phyloP scores from a whole-genome alignment of 2,888 invertebrate genomes.

The Labia minor region DNA sequence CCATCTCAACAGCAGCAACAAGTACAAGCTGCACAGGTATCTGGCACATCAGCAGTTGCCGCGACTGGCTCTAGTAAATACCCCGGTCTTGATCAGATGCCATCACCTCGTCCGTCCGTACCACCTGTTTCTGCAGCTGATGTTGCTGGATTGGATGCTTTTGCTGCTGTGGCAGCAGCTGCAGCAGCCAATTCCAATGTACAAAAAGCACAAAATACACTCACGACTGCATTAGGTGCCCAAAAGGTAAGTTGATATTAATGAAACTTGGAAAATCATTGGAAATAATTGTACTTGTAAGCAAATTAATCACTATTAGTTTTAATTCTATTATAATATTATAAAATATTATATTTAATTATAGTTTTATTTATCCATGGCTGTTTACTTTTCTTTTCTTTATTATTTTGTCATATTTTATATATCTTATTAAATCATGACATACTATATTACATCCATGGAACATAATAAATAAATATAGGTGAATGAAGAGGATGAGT shows the following conservation, averaged over 20 bases:
- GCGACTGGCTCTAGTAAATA: slow-evolving; percentile 30
- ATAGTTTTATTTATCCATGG: too few relatives aligned
- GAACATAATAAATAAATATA: too few relatives aligned
- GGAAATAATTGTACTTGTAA: too few relatives aligned
- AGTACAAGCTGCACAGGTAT: slow-evolving; percentile 24
- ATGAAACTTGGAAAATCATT: too few relatives aligned
- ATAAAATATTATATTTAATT: too few relatives aligned
- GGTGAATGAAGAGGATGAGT: too few relatives aligned
- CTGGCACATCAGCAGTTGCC: slow-evolving; percentile 32
- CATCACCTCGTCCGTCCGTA: slow-evolving; percentile 17
- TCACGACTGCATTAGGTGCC: slow-evolving; percentile 19
- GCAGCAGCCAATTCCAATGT: slow-evolving; percentile 22
- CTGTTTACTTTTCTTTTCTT: too few relatives aligned
- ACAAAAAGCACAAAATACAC: slow-evolving; percentile 18
- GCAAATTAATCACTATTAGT: too few relatives aligned
- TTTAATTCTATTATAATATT: too few relatives aligned
- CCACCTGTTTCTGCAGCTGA: slow-evolving; percentile 24
- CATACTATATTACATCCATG: too few relatives aligned
- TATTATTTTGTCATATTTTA: too few relatives aligned
- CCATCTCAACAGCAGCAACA: slow-evolving; percentile 29
- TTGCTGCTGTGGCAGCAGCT: slow-evolving; percentile 19
- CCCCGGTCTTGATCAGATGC: not conserved
- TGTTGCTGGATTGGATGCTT: slow-evolving; percentile 23
- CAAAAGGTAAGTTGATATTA: slow-evolving; percentile 18
- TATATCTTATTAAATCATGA: too few relatives aligned